phyloP scores from a whole-genome alignment of 2,797 vertebrate genomes.

The Anas flavirostris region DNA sequence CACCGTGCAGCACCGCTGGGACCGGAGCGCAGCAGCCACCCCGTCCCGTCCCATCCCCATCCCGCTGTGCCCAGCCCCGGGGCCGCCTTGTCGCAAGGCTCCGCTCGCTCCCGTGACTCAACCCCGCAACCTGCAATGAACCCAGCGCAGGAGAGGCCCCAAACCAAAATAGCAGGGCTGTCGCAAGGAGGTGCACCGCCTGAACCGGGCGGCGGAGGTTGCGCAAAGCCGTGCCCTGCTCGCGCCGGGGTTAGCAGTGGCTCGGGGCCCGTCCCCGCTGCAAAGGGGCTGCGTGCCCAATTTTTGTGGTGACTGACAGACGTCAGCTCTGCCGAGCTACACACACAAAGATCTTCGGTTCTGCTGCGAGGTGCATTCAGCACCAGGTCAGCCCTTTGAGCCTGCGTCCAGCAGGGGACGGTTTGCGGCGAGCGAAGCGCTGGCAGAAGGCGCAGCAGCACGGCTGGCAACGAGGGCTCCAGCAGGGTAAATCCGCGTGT shows the following conservation, averaged over 20 bases:
- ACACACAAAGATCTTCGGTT: neutral
- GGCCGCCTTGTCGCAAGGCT: neutral
- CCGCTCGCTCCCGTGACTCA: conserved; percentile 8
- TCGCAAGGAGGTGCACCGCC: neutral
- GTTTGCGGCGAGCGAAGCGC: rapidly evolving
- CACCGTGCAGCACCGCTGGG: rapidly evolving
- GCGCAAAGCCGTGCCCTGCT: neutral
- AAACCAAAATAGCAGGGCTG: neutral
- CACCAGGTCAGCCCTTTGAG: neutral
- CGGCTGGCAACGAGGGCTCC: conserved; percentile 16
- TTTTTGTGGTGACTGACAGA: rapidly evolving
- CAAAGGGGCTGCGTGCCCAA: neutral
- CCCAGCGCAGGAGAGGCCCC: neutral
- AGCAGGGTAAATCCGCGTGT: neutral
- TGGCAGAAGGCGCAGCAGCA: neutral
- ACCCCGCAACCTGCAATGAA: neutral
- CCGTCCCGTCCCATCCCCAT: too few species aligned
- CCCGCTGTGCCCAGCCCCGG: neutral
- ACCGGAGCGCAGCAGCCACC: neutral
- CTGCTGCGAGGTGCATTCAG: neutral
- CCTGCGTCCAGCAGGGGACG: neutral
- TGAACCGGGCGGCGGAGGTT: rapidly evolving
- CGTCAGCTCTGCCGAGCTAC: neutral
- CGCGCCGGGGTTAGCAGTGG: neutral
- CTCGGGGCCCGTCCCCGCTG: neutral